Conservation (phyloP, 2,113 vertebrate species). For the Gambusia holbrooki region DNA sequence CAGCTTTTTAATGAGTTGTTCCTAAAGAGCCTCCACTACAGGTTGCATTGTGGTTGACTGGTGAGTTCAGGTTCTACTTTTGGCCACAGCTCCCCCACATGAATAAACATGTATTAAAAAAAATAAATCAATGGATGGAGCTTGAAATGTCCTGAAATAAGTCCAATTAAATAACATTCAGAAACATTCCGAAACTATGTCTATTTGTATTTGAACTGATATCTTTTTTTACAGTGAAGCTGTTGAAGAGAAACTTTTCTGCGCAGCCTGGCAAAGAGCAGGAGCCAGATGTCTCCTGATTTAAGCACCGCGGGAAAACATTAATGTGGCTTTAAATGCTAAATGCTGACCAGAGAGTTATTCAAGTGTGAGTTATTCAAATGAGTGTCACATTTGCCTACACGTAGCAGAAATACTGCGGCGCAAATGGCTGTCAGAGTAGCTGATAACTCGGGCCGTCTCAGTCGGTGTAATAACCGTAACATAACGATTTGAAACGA, state of each 20-base stretch:
- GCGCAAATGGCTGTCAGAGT: constrained; percentile 18
- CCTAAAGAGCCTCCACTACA: not conserved
- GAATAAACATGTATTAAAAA: not conserved
- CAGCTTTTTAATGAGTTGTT: too few species aligned
- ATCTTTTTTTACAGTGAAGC: not conserved
- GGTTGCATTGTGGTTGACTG: not conserved
- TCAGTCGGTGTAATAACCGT: constrained; percentile 5
- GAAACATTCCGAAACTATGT: too few species aligned
- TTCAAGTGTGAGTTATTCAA: constrained; percentile 49
- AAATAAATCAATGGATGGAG: not conserved
- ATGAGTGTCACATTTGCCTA: constrained; percentile 43
- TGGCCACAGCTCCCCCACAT: not conserved
- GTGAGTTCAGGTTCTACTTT: not conserved
- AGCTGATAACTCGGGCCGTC: constrained; percentile 23
- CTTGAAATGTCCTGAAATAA: not conserved
- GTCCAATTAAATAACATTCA: too few species aligned
- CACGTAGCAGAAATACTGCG: constrained; percentile 34
- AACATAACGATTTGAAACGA: constrained; percentile 12
- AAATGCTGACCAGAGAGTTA: constrained; percentile 56
- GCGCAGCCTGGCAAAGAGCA: constrained; percentile 27
- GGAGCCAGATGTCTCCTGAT: constrained; percentile 46
- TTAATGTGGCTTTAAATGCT: constrained; percentile 44
- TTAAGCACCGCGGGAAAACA: constrained; percentile 31
- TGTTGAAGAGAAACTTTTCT: not conserved
- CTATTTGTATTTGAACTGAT: not conserved